These are phyloP conservation scores for Archocentrus centrarchus DNA, from an alignment of 2,113 vertebrate genomes.

Conservation along the genomic window DNA sequence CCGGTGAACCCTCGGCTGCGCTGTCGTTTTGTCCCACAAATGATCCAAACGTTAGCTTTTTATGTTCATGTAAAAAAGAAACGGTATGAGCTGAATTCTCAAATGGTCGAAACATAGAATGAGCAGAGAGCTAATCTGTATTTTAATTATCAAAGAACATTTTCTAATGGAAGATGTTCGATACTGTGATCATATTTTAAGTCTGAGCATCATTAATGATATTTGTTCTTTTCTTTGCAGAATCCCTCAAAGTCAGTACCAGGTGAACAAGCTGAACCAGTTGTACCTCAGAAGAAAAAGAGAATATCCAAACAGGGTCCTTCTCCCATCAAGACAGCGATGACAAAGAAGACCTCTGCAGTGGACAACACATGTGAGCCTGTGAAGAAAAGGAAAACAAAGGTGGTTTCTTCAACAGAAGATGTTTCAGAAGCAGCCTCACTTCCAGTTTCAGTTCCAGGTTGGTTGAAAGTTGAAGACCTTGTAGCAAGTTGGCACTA, in stretches of 20 bases:
- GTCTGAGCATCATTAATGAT: neutral
- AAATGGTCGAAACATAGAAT: neutral
- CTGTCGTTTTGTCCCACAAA: neutral
- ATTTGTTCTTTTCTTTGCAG: conserved; percentile 36
- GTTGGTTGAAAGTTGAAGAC: conserved; percentile 52
- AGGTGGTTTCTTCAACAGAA: conserved; percentile 37
- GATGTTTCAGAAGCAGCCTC: neutral
- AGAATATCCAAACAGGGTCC: conserved; percentile 45
- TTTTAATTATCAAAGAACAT: neutral
- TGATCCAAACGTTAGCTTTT: neutral
- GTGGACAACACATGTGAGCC: neutral
- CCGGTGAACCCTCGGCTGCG: neutral
- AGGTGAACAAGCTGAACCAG: conserved; percentile 21
- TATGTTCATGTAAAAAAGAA: neutral
- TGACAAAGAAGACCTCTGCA: conserved; percentile 32
- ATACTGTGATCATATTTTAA: neutral
- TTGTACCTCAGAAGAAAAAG: conserved; percentile 60
- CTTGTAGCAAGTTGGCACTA: neutral
- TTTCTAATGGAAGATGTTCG: neutral
- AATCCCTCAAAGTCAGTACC: conserved; percentile 23
- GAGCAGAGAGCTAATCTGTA: neutral
- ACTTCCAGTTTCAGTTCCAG: conserved; percentile 45
- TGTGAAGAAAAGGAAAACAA: conserved; percentile 64
- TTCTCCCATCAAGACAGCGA: conserved; percentile 29
- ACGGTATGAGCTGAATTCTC: too few relatives aligned